These are phyloP conservation scores for Mycetomoellerius zeteki DNA, from an alignment of 1,140 invertebrate species.

Conservation along the genomic window DNA sequence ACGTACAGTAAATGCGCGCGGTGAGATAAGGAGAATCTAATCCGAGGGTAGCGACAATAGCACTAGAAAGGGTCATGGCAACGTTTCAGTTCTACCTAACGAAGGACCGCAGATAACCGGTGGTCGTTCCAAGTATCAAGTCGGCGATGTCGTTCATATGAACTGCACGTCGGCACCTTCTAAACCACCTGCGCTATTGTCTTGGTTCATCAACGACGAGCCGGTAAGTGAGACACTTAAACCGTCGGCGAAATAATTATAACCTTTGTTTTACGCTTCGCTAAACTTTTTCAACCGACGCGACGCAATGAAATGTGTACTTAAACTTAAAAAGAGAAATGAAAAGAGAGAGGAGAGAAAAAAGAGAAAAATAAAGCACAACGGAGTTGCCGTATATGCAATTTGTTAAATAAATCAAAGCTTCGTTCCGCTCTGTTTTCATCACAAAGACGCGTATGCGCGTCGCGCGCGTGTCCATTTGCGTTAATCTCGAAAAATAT, in stretches of 20 bases:
- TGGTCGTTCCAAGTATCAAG: slow-evolving; percentile 92
- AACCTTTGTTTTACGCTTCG: slow-evolving; percentile 28
- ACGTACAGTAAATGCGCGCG: slow-evolving; percentile 56
- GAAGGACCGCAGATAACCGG: slow-evolving; percentile 94
- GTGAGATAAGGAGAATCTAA: slow-evolving; percentile 60
- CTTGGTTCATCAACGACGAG: slow-evolving; percentile 96
- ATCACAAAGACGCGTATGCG: slow-evolving; percentile 29
- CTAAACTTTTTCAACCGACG: slow-evolving; percentile 11
- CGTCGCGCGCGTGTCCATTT: slow-evolving; percentile 31
- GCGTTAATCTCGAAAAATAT: slow-evolving; percentile 57
- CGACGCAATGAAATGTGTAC: slow-evolving; percentile 34
- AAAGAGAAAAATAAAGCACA: neutral
- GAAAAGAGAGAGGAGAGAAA: neutral
- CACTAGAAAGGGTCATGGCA: slow-evolving; percentile 62
- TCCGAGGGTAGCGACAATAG: slow-evolving; percentile 53
- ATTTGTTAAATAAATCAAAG: slow-evolving; percentile 59
- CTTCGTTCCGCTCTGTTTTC: slow-evolving; percentile 45
- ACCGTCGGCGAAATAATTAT: slow-evolving; percentile 29
- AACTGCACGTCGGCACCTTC: slow-evolving; percentile 95
- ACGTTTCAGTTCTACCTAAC: slow-evolving; percentile 91
- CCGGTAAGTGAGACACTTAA: slow-evolving; percentile 87
- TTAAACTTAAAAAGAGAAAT: neutral
- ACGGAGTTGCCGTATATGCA: slow-evolving; percentile 46
- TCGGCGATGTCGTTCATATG: slow-evolving; percentile 93
- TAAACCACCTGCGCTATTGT: slow-evolving; percentile 93